Percentiles rank a stretch among this genome's conserved stretches.
Conservation (phyloP, 30 jellyfish, hydroid and myxozoan species). For the Cassiopea xamachana region DNA sequence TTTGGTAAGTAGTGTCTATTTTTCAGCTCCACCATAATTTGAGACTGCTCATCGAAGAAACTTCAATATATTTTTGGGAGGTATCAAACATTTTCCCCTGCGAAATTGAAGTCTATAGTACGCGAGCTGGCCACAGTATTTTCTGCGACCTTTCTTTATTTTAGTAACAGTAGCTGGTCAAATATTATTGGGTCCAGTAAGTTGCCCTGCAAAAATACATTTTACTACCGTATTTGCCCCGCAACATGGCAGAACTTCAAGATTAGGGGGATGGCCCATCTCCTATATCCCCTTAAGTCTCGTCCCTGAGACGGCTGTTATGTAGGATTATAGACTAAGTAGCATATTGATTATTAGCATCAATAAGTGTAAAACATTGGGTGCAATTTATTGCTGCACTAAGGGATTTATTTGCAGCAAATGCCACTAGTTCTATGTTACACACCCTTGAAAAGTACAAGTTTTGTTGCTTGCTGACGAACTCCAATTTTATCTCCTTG, state of each 20-base stretch:
- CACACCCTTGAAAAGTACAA: conserved; percentile 23
- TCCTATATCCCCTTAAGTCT: not conserved
- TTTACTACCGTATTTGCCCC: not conserved
- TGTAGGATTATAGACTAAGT: not conserved
- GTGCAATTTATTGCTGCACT: not conserved
- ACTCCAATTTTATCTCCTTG: conserved; percentile 15
- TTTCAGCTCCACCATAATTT: not conserved
- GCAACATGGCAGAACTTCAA: not conserved
- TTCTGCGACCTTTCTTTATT: not conserved
- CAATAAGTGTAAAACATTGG: not conserved
- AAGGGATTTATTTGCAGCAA: not conserved
- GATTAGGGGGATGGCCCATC: not conserved
- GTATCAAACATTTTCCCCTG: not conserved
- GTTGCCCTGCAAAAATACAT: not conserved
- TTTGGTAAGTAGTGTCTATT: not conserved
- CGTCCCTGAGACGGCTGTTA: not conserved
- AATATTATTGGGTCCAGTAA: too few relatives aligned
- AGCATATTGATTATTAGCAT: not conserved
- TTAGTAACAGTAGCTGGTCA: too few relatives aligned
- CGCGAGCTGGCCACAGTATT: not conserved
- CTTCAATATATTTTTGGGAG: not conserved
- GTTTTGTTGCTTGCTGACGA: conserved; percentile 26
- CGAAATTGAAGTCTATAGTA: not conserved
- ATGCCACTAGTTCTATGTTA: not conserved
- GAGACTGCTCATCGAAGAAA: not conserved